Percentiles rank a stretch among this genome's conserved stretches.
Conservation (phyloP, 2,888 invertebrate genomes). For the Epirrhoe alternata region DNA sequence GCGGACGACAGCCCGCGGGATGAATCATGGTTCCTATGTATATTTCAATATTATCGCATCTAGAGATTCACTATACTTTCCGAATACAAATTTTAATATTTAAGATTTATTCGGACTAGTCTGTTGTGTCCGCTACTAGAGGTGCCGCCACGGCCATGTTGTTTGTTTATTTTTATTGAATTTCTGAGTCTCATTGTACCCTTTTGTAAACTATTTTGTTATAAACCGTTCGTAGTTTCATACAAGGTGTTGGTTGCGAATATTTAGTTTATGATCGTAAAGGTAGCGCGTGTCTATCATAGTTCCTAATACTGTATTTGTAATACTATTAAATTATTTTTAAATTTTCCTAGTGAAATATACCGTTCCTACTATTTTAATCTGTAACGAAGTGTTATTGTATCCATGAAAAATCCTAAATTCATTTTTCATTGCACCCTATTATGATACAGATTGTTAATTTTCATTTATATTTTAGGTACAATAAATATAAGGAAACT, state of each 20-base stretch:
- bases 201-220: conserved; percentile 68
- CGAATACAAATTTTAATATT: conserved; percentile 85
- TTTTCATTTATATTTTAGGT: conserved; percentile 53
- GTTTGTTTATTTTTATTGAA: conserved; percentile 71
- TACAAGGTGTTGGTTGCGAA: conserved; percentile 74
- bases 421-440: conserved; percentile 54
- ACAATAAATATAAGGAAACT: conserved; percentile 42
- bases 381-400: conserved; percentile 74
- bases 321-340: conserved; percentile 81
- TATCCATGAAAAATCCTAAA: conserved; percentile 59
- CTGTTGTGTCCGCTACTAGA: conserved; percentile 82
- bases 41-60: conserved; percentile 86
- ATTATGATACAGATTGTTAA: conserved; percentile 54
- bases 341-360: conserved; percentile 84
- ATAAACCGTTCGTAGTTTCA: conserved; percentile 65
- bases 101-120: conserved; percentile 84
- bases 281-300: conserved; percentile 83
- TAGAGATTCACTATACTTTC: conserved; percentile 85
- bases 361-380: conserved; percentile 84
- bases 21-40: conserved; percentile 86
- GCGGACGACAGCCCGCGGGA: conserved; percentile 79
- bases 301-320: conserved; percentile 84
- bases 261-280: conserved; percentile 77
- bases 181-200: conserved; percentile 58
- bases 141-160: conserved; percentile 82